Evolutionary conservation across 2,888 invertebrate species (phyloP).

Genomic region (Seira musarum): DNA sequence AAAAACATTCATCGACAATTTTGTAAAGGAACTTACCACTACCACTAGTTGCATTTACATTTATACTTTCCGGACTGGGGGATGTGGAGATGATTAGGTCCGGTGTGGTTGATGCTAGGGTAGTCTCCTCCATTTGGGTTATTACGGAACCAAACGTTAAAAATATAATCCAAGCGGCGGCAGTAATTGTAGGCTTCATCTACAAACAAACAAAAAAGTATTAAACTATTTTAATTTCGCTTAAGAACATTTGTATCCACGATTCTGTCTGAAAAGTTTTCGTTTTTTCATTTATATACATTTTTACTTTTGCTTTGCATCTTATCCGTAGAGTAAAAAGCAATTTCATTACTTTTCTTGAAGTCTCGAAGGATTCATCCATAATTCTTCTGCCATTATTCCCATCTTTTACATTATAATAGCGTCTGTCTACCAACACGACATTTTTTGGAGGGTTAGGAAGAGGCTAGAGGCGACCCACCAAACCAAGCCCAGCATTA

Average conservation of each 20-base stretch:
- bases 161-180: constrained; percentile 63
- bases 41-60: constrained; percentile 66
- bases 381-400: constrained; percentile 30
- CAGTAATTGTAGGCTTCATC: constrained; percentile 64
- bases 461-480: not conserved
- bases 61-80: constrained; percentile 56
- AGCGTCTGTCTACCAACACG: constrained; percentile 18
- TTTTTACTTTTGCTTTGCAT: not conserved
- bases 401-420: constrained; percentile 31
- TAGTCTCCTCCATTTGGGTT: constrained; percentile 62
- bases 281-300: not conserved
- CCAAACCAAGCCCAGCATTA: not conserved
- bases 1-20: too few relatives aligned
- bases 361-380: constrained; percentile 30
- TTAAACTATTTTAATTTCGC: too few relatives aligned
- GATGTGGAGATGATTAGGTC: constrained; percentile 29
- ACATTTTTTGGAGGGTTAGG: not conserved
- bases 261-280: not conserved
- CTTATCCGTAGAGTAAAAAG: not conserved
- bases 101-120: too few relatives aligned
- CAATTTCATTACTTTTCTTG: constrained; percentile 36
- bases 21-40: too few relatives aligned
- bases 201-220: constrained; percentile 37
- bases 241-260: too few relatives aligned
- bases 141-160: constrained; percentile 65